Base-by-base conservation (phyloP, 2,888 invertebrate genomes). In the Drosophila peninsularis region DNA sequence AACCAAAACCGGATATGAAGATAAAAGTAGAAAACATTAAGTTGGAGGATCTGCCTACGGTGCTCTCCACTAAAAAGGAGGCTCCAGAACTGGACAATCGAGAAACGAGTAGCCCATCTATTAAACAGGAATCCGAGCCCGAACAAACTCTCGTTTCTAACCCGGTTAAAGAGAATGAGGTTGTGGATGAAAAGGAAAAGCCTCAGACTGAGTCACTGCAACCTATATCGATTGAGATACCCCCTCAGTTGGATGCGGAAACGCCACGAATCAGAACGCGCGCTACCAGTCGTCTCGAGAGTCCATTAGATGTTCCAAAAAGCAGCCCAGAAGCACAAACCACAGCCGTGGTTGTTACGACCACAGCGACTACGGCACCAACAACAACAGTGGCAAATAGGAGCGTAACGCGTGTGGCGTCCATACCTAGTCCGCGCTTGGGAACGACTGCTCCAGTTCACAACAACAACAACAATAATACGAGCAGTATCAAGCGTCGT, bases 171-270 rank as follows among this genome's bases (percentile, higher is more conserved):
- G 75, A 63, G 21, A 21, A 55, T 11, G 68, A 72, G 32, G 17
- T 14, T 37, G 63, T 63, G 11, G 65, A 70, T 24, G 62, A 71
- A 32, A 67, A 67, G 44, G 74, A 82, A 19, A 78, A 68, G 36
- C 27, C 37, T 0, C 68, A 47, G 17, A 34, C 27, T n/a, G 83
- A 80, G 10, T 73, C 83, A 7, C 70, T 90, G 36, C 96, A 96
- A 88, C 97, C 97, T 90, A 94, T 97, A 82, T 94, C 97, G 2
- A 97, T 97, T 82, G 97, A 97, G 91, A 97, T 97, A 81, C 97
- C 97, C 5, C 92, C 93, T 49, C 92, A 94, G 70, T 91, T 93
- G 82, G 92, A 92, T 37, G 56, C 78, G 69, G 90, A 92, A 89
- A 66, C 93, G 88, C 93, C 93, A 14, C 94, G 94, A 57, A 94